Evolutionary conservation across 2,888 invertebrate species (phyloP).

Genomic region (Terebella lapidaria): DNA sequence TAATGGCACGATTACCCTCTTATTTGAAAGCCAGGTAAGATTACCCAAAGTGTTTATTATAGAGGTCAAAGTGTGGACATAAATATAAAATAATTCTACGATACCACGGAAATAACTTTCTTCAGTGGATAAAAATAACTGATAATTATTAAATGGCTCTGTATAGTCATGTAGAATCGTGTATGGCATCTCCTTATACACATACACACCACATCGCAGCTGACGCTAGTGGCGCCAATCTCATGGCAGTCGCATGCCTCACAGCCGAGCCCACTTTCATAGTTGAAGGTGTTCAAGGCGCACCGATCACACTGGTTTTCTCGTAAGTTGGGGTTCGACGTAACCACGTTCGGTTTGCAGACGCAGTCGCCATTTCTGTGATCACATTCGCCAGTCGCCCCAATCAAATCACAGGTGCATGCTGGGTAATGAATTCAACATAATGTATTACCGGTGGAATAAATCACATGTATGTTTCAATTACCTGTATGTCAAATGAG

Average conservation of each 20-base stretch:
- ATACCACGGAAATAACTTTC: too few relatives aligned
- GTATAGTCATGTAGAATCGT: too few relatives aligned
- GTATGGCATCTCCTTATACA: neutral
- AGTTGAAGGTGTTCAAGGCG: constrained; percentile 25
- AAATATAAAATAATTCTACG: too few relatives aligned
- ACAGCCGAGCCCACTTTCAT: constrained; percentile 28
- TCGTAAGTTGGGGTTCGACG: too few relatives aligned
- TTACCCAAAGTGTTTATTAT: too few relatives aligned
- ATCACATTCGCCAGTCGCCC: constrained; percentile 28
- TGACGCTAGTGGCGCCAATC: constrained; percentile 15
- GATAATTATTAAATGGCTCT: too few relatives aligned
- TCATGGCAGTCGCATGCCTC: constrained; percentile 26
- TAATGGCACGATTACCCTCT: too few relatives aligned
- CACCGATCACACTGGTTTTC: constrained; percentile 28
- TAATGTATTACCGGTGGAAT: neutral
- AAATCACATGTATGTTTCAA: too few relatives aligned
- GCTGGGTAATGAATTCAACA: neutral
- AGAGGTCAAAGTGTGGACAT: too few relatives aligned
- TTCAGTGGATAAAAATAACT: too few relatives aligned
- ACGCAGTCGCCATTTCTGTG: constrained; percentile 27
- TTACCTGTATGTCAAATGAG: too few relatives aligned
- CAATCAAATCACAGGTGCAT: constrained; percentile 13
- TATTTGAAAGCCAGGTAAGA: too few relatives aligned
- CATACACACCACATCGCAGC: constrained; percentile 28
- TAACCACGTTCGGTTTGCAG: constrained; percentile 29